Evolutionary conservation across 1,140 invertebrate species (phyloP).

Genomic region (Lucilia cuprina): DNA sequence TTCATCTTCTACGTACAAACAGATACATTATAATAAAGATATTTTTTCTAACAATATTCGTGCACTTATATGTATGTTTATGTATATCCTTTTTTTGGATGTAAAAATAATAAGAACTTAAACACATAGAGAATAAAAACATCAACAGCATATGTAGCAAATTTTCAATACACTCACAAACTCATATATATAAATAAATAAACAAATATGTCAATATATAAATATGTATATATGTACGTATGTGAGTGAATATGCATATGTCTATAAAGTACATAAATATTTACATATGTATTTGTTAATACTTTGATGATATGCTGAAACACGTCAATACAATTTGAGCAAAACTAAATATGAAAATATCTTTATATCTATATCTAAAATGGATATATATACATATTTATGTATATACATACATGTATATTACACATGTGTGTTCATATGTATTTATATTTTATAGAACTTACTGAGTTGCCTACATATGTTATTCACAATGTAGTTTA

Average conservation of each 20-base stretch:
- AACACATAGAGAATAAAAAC: neutral
- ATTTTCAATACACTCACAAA: neutral
- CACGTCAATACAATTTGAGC: neutral
- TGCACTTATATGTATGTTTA: neutral
- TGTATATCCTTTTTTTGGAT: neutral
- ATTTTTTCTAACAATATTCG: neutral
- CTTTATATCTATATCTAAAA: neutral
- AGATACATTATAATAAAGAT: too few relatives aligned
- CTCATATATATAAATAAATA: neutral
- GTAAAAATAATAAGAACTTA: neutral
- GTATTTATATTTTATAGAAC: neutral
- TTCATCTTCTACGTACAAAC: neutral
- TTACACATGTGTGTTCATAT: neutral
- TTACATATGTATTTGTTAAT: conserved; percentile 1
- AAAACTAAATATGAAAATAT: too few relatives aligned
- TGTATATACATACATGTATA: neutral
- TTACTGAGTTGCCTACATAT: neutral
- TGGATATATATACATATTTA: too few relatives aligned
- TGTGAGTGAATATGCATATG: neutral
- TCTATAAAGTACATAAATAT: neutral
- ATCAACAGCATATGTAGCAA: neutral
- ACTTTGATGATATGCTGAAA: neutral
- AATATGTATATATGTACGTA: too few relatives aligned
- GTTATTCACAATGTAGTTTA: conserved; percentile 3
- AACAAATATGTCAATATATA: neutral